Evolutionary conservation across 2,888 invertebrate species (phyloP), one percentile per base, ranked within the genome.

Genomic region (Drosophila pseudotalamancana): DNA sequence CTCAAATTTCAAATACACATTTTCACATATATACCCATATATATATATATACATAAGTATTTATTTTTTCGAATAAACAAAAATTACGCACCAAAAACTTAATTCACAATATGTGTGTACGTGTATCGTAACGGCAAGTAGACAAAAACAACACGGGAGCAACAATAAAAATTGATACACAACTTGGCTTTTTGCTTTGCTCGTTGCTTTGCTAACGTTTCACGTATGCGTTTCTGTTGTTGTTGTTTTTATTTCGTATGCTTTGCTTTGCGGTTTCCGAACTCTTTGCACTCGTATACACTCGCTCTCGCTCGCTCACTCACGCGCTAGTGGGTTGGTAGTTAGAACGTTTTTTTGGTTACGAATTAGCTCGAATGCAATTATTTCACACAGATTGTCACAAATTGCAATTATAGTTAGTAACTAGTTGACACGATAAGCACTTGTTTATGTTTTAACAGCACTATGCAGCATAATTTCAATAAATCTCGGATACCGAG

Each of bases 381-480:
- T 53, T 40, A 67, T 45, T 62, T 61, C 27, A 61, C 77, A 77
- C 51, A 69, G 62, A 53, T 64, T 64, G 65, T 72, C 64, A 71
- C 68, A 75, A 76, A 73, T 87, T 74, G 70, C 73, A 82, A 65
- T 78, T 23, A 72, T 72, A 77, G 85, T 87, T 64, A 84, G 82
- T 78, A 85, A 77, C 69, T 80, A 65, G 60, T 71, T 77, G 61
- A 77, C 60, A 67, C 77, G 73, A 65, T 65, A 66, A 77, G 73
- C 85, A 86, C 81, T 89, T 83, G 81, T 71, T 71, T 78, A 86
- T 79, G 77, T 73, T 83, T 87, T 86, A 66, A 85, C 79, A 83
- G 81, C 83, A 88, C 85, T 89, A 85, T 89, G 79, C 77, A 89
- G 84, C 89, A 89, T 90, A 63, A 76, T 74, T 79, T 76, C 50